Conservation (phyloP, 2,113 vertebrate genomes). For the Macrotus californicus region DNA sequence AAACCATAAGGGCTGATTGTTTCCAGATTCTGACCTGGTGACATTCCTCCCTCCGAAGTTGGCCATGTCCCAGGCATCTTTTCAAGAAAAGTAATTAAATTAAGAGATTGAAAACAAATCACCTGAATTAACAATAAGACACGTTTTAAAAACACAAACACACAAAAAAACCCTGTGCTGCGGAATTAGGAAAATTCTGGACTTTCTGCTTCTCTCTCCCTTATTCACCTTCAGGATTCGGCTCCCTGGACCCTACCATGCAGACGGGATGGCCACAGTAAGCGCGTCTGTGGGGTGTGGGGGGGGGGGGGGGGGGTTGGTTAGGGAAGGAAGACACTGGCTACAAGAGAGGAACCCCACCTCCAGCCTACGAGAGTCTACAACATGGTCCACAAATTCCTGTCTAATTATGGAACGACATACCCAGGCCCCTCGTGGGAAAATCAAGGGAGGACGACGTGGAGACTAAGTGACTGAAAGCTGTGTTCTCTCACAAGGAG, state of each 20-base stretch:
- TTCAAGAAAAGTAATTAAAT: constrained; percentile 27
- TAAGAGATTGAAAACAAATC: constrained; percentile 10
- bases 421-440: background rate
- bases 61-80: constrained; percentile 9
- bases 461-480: background rate
- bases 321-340: background rate
- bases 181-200: background rate
- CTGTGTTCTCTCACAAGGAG: background rate
- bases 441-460: background rate
- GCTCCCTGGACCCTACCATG: background rate
- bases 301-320: accelerated
- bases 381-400: background rate
- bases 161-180: background rate
- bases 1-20: background rate
- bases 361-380: background rate
- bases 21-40: background rate
- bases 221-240: background rate
- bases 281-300: accelerated
- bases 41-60: background rate
- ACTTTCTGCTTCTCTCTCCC: background rate
- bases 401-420: background rate
- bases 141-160: too few relatives aligned
- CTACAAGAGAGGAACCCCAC: background rate
- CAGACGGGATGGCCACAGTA: accelerated
- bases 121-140: background rate